Base-by-base conservation (phyloP, 2,888 invertebrate genomes). In the Hydraecia micacea region DNA sequence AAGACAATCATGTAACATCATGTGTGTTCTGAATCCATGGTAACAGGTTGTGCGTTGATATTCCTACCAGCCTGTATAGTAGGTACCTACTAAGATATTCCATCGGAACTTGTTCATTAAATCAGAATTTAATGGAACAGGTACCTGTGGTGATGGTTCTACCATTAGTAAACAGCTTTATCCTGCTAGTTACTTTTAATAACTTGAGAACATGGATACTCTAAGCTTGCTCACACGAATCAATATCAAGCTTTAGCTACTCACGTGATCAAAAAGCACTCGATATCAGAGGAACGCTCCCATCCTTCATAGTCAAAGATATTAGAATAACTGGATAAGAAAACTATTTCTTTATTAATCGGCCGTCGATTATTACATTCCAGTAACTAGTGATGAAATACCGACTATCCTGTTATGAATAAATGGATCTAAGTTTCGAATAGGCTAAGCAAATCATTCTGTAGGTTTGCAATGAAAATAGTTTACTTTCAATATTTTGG, bases 321-420 rank as follows among this genome's bases (percentile, higher is more conserved):
- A 83, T 52, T 46, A 77, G 39, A 55, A 55, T 62, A 78, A 67
- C 52, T 55, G 60, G 52, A 68, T 66, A 70, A 46, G 62, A 42
- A 63, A 72, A 79, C 55, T 84, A 84, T 81, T 78, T 79, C 66
- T 70, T 62, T 71, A 84, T 84, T 67, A 77, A 67, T 84, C 46
- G 36, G 11, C 32, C 21, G 15, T 28, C 21, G 28, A 60, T 83
- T 81, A 80, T 83, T 83, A 77, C 70, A 81, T 81, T 81, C 79
- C 52, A 11, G 32, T 70, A 36, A 28, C 28, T 36, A 83, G n/a
- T 83, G n/a, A 83, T 78, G 46, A n/a, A 39, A 79, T 71, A 72
- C 71, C 36, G n/a, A 36, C 21, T 63, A 32, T 42, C 32, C 18
- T 58, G 15, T 32, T 68, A 46, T 63, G 67, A 39, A 68, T 58